Evolutionary conservation across 2,888 invertebrate species (phyloP).

Genomic region (Rhagonycha lutea): DNA sequence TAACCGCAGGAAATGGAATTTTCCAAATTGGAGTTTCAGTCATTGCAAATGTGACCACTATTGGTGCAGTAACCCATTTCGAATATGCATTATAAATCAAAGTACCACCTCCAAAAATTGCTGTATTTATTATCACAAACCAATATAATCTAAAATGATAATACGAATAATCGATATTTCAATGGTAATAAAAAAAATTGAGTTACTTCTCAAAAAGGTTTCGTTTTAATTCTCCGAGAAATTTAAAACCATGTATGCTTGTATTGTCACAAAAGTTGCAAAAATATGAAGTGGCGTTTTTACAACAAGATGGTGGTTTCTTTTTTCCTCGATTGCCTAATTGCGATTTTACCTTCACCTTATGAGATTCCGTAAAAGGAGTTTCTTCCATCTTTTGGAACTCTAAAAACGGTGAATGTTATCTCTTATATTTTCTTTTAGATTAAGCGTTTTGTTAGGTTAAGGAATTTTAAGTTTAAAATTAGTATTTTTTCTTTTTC

Average conservation of each 20-base stretch:
- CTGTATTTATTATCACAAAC: neutral
- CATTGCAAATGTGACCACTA: slow-evolving; percentile 76
- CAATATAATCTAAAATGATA: slow-evolving; percentile 3
- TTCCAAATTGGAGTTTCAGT: slow-evolving; percentile 71
- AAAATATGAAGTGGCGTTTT: slow-evolving; percentile 4
- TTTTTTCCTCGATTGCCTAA: neutral
- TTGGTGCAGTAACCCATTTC: slow-evolving; percentile 74
- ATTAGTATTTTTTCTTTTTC: too few relatives aligned
- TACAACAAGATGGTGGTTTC: slow-evolving; percentile 22
- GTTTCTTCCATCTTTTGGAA: neutral
- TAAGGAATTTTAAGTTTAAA: too few relatives aligned
- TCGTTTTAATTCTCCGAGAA: slow-evolving; percentile 8
- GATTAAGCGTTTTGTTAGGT: too few relatives aligned
- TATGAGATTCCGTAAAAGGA: slow-evolving; percentile 2
- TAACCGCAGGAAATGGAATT: slow-evolving; percentile 56
- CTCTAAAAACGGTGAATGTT: neutral
- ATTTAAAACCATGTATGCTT: slow-evolving; percentile 6
- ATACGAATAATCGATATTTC: neutral
- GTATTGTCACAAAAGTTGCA: slow-evolving; percentile 7
- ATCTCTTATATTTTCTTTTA: too few relatives aligned
- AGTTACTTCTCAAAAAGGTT: slow-evolving; percentile 7
- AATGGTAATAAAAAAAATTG: neutral
- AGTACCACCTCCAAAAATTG: slow-evolving; percentile 61
- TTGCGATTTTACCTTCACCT: neutral
- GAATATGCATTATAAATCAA: slow-evolving; percentile 68